A percentile compares a stretch with the other conserved stretches of the same genome.
Evolutionary conservation across 2,113 vertebrate genomes (phyloP).

Genomic region (Petrocephalus zakoni): DNA sequence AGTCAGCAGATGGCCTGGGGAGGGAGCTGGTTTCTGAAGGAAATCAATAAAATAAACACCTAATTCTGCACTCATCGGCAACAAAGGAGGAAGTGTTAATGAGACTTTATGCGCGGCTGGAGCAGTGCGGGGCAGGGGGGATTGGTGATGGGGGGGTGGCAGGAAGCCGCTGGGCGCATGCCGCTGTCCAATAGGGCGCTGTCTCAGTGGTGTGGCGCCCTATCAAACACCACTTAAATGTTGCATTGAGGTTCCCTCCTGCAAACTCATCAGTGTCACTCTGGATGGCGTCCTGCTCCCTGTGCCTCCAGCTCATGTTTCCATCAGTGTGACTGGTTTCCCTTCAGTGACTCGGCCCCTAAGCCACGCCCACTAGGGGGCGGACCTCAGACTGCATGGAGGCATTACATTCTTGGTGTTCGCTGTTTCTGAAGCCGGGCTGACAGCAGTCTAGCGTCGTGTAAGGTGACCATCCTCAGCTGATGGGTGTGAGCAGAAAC

Average conservation of each 20-base stretch:
- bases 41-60: constrained; percentile 27
- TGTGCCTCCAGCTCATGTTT: not conserved
- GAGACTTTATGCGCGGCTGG: constrained; percentile 16
- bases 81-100: constrained; percentile 21
- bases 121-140: not conserved
- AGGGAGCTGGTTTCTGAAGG: not conserved
- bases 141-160: not conserved
- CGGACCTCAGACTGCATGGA: not conserved
- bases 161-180: not conserved
- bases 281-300: not conserved
- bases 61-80: constrained; percentile 18
- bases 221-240: not conserved
- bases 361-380: not conserved
- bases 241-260: not conserved
- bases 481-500: not conserved
- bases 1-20: not conserved
- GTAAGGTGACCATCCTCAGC: not conserved
- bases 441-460: not conserved
- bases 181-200: not conserved
- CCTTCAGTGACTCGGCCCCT: not conserved
- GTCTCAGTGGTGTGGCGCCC: too few species aligned
- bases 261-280: not conserved
- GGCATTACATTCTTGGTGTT: not conserved
- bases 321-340: not conserved
- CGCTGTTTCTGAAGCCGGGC: not conserved